A percentile compares a stretch with the other conserved stretches of the same genome.
These are phyloP conservation scores for Proterorhinus semilunaris DNA, from an alignment of 2,113 vertebrate species.

Conservation along the genomic window DNA sequence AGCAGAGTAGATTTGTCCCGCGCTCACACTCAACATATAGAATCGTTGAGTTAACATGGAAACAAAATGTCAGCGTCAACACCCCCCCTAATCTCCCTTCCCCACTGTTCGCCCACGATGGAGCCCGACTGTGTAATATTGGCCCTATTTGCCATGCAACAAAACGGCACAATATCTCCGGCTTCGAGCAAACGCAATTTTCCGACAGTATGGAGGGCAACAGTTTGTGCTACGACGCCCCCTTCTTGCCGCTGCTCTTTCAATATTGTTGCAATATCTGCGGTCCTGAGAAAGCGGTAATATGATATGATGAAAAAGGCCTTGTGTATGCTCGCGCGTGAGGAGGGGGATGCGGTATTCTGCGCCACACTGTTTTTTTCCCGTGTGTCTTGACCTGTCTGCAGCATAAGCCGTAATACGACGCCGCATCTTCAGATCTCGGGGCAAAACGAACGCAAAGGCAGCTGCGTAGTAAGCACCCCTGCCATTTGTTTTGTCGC, in stretches of 20 bases:
- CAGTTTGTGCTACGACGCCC: slow-evolving; percentile 49
- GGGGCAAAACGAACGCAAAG: slow-evolving; percentile 47
- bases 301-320: slow-evolving; percentile 62
- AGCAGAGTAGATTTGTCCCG: background rate
- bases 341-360: slow-evolving; percentile 56
- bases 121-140: slow-evolving; percentile 32
- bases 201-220: slow-evolving; percentile 46
- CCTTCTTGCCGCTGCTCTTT: slow-evolving; percentile 45
- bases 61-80: slow-evolving; percentile 31
- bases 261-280: slow-evolving; percentile 69
- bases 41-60: slow-evolving; percentile 24
- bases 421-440: slow-evolving; percentile 51
- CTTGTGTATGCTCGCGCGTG: slow-evolving; percentile 47
- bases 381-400: slow-evolving; percentile 57
- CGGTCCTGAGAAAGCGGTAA: slow-evolving; percentile 63
- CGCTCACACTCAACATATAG: background rate
- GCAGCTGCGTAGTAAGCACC: slow-evolving; percentile 45
- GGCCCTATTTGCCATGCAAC: slow-evolving; percentile 37
- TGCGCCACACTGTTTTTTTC: slow-evolving; percentile 40
- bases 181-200: slow-evolving; percentile 56
- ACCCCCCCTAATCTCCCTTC: slow-evolving; percentile 27
- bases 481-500: slow-evolving; percentile 44
- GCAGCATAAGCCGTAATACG: slow-evolving; percentile 53
- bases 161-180: slow-evolving; percentile 51
- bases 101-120: slow-evolving; percentile 15